Conservation (phyloP, 1,140 invertebrate genomes). For the Drosophila bipectinata region DNA sequence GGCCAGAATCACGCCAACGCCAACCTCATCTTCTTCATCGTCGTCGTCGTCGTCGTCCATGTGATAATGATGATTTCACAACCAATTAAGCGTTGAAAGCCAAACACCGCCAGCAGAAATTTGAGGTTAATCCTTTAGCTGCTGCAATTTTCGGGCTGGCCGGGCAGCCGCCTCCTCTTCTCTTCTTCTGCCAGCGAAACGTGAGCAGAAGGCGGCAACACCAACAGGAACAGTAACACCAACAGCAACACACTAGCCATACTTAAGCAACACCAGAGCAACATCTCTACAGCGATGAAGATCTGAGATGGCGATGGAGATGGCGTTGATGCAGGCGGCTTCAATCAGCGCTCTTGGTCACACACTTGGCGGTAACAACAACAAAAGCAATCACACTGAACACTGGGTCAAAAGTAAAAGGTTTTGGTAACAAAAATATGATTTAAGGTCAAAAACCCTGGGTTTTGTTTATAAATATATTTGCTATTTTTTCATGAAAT, state of each 20-base stretch:
- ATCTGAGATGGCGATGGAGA: conserved; percentile 69
- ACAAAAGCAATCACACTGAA: conserved; percentile 44
- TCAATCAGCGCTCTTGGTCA: conserved; percentile 74
- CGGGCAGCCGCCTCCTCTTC: conserved; percentile 4
- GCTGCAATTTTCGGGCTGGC: conserved; percentile 73
- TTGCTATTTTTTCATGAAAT: no score
- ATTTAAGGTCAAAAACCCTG: no score
- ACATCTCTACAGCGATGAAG: conserved; percentile 49
- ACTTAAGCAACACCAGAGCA: conserved; percentile 21
- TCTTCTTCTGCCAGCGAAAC: conserved; percentile 48
- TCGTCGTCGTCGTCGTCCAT: conserved; percentile 54
- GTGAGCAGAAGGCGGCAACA: conserved; percentile 71
- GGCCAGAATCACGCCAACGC: conserved; percentile 63
- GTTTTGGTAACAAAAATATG: background rate
- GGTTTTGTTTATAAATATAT: no score
- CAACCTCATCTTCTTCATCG: conserved; percentile 43
- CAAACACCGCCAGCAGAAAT: conserved; percentile 80
- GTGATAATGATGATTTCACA: conserved; percentile 83
- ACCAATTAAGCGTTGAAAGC: conserved; percentile 82
- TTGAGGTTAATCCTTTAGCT: conserved; percentile 79
- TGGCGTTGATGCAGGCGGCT: conserved; percentile 79
- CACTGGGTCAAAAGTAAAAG: background rate
- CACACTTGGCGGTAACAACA: conserved; percentile 61
- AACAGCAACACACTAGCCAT: conserved; percentile 23
- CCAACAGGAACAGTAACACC: conserved; percentile 22